Conservation (phyloP, 35 echinoderm and acorn worm genomes). For the Chiridota heheva region DNA sequence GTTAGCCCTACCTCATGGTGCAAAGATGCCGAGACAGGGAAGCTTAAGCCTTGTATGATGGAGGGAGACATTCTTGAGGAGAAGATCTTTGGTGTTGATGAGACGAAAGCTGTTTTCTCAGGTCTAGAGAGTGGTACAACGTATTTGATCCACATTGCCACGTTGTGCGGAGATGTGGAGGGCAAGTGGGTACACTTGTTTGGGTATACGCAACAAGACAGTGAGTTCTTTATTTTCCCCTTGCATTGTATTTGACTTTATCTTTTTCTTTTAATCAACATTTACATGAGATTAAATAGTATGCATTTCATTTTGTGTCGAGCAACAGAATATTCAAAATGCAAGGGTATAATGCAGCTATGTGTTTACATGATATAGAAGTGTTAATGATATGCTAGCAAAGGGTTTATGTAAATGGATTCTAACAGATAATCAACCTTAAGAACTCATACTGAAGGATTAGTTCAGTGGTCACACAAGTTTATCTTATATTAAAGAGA, state of each 20-base stretch:
- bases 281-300: not conserved
- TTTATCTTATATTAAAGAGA: too few species aligned
- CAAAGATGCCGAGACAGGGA: slow-evolving; percentile 3
- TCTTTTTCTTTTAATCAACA: not conserved
- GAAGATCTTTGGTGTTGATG: slow-evolving; percentile 27
- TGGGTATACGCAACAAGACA: slow-evolving; percentile 26
- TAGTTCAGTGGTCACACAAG: too few species aligned
- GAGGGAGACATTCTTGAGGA: slow-evolving; percentile 23
- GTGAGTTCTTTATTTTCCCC: slow-evolving; percentile 22
- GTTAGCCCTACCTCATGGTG: not conserved
- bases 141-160: slow-evolving; percentile 47
- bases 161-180: slow-evolving; percentile 36
- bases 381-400: not conserved
- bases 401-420: too few species aligned
- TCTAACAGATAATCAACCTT: too few species aligned
- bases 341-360: not conserved
- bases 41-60: slow-evolving; percentile 28
- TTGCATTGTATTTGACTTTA: not conserved
- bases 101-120: slow-evolving; percentile 39
- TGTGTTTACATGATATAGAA: not conserved
- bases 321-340: too few species aligned
- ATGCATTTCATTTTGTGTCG: not conserved
- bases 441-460: too few species aligned
- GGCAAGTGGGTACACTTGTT: slow-evolving; percentile 49
- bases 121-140: slow-evolving; percentile 39